Evolutionary conservation across 2,888 invertebrate species (phyloP).

Genomic region (Harpagoxenus sublaevis): DNA sequence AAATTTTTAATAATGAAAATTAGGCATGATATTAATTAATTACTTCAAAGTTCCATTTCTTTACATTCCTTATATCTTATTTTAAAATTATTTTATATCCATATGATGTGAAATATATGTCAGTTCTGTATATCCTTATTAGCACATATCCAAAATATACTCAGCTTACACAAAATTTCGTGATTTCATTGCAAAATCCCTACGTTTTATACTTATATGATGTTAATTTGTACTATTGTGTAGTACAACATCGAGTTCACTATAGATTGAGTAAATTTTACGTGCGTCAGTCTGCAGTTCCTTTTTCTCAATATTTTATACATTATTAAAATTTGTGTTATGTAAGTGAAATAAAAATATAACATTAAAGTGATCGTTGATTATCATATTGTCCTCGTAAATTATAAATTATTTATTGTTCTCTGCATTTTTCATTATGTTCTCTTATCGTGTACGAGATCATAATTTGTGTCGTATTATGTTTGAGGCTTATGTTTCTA

Average conservation of each 20-base stretch:
- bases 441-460: slow-evolving; percentile 3
- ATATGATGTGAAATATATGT: slow-evolving; percentile 7
- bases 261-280: slow-evolving; percentile 14
- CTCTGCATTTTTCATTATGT: slow-evolving; percentile 14
- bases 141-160: slow-evolving; percentile 40
- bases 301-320: slow-evolving; percentile 16
- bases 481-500: background rate
- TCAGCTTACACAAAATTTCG: slow-evolving; percentile 35
- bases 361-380: slow-evolving; percentile 48
- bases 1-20: slow-evolving; percentile 21
- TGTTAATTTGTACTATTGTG: slow-evolving; percentile 3
- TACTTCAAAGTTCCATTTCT: slow-evolving; percentile 10
- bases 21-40: slow-evolving; percentile 14
- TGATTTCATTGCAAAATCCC: slow-evolving; percentile 27
- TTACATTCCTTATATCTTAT: slow-evolving; percentile 13
- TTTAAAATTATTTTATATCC: slow-evolving; percentile 20
- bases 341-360: slow-evolving; percentile 33
- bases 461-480: background rate
- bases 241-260: background rate
- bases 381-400: slow-evolving; percentile 71
- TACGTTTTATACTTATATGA: background rate
- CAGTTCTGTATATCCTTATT: slow-evolving; percentile 6
- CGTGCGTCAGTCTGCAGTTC: background rate
- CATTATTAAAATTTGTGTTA: slow-evolving; percentile 32
- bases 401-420: slow-evolving; percentile 56